Percentiles rank a stretch among this genome's conserved stretches.
These are phyloP conservation scores for Ophthalmolycus amberensis DNA, from an alignment of 2,113 vertebrate species.

Conservation along the genomic window DNA sequence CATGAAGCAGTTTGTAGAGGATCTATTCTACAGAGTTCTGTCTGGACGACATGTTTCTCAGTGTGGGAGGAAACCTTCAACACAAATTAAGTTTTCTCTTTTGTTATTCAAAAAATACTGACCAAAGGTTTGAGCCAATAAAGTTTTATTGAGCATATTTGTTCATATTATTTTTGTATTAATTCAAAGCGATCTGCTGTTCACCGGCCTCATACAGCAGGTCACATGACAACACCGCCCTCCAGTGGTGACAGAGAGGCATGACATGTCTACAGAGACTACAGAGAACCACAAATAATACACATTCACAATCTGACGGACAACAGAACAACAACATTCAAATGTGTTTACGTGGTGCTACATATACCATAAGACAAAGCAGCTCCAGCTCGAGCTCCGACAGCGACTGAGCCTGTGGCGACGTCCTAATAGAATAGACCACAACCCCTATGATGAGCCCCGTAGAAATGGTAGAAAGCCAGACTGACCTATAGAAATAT, in stretches of 20 bases:
- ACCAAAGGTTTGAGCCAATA: background rate
- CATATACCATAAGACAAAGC: background rate
- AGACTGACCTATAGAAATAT: background rate
- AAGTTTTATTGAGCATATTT: background rate
- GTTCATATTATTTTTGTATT: background rate
- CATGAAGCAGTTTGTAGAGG: no score
- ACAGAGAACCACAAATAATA: background rate
- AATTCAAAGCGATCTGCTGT: background rate
- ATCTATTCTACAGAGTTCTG: no score
- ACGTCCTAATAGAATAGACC: no score
- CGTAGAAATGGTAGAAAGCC: background rate
- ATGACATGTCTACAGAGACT: background rate
- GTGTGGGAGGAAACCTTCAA: background rate
- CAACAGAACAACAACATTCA: background rate
- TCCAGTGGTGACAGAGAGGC: conserved; percentile 10
- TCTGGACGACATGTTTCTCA: no score
- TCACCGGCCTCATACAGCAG: background rate
- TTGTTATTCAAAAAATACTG: background rate
- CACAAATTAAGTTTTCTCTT: background rate
- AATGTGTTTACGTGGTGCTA: background rate
- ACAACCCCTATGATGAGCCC: no score
- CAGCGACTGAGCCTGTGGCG: no score
- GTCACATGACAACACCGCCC: background rate
- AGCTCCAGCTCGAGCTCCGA: no score
- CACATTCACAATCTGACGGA: background rate